A percentile compares a stretch with the other conserved stretches of the same genome.
These are phyloP conservation scores for Phalacrocorax aristotelis DNA, from an alignment of 2,113 vertebrate genomes.

Conservation along the genomic window DNA sequence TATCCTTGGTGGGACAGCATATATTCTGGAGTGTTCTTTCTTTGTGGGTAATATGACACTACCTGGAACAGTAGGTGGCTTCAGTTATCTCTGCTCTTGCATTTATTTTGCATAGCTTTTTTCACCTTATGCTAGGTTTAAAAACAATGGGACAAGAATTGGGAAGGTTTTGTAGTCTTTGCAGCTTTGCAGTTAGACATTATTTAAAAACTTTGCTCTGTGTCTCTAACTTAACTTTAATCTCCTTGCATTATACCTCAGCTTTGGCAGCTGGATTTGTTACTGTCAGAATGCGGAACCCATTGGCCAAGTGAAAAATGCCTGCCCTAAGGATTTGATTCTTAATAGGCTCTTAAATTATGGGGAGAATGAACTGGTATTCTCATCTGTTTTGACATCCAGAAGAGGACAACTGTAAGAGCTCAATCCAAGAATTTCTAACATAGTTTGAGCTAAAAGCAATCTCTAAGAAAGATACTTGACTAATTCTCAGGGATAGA, in stretches of 20 bases:
- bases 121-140: neutral
- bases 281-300: neutral
- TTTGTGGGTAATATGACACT: neutral
- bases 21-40: neutral
- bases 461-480: neutral
- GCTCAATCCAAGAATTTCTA: neutral
- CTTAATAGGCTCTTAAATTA: neutral
- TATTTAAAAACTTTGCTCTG: neutral
- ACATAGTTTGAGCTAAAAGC: neutral
- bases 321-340: neutral
- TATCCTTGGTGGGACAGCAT: accelerated
- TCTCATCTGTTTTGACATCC: neutral
- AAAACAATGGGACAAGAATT: neutral
- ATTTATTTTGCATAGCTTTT: neutral
- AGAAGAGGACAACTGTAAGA: neutral
- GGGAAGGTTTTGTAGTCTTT: neutral
- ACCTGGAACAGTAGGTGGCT: neutral
- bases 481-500: neutral
- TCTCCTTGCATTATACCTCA: neutral
- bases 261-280: neutral
- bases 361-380: neutral
- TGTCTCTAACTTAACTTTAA: neutral
- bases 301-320: neutral
- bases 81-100: neutral
- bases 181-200: neutral